Conservation (phyloP, 2,113 vertebrate species). For the Typhlomys cinereus region DNA sequence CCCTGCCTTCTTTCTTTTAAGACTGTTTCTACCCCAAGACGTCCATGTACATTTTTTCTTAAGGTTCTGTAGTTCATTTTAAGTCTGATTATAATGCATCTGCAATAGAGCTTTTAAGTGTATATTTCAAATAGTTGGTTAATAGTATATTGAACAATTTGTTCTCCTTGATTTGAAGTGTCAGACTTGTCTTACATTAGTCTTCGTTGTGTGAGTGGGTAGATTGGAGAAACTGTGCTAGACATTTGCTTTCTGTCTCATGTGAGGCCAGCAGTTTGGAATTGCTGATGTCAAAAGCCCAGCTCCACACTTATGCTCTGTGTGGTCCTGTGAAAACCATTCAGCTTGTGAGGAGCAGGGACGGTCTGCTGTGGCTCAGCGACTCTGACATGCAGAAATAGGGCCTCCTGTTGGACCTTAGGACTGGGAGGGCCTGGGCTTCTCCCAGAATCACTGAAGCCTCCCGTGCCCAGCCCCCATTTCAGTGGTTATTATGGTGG, state of each 20-base stretch:
- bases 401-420: not conserved
- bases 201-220: not conserved
- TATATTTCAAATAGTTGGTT: not conserved
- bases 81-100: too few species aligned
- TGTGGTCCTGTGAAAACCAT: too few species aligned
- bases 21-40: too few species aligned
- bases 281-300: too few species aligned
- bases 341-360: not conserved
- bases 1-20: too few species aligned
- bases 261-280: too few species aligned
- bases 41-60: too few species aligned
- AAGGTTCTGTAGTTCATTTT: too few species aligned
- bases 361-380: not conserved
- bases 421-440: not conserved
- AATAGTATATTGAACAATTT: not conserved
- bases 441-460: not conserved
- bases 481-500: too few species aligned
- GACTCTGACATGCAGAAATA: fast-evolving
- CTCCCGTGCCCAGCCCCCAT: not conserved
- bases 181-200: not conserved
- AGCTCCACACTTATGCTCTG: too few species aligned
- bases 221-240: not conserved
- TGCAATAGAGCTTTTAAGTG: too few species aligned
- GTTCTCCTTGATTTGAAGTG: not conserved
- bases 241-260: not conserved